phyloP scores from a whole-genome alignment of 2,113 vertebrate genomes.

The Centropus bengalensis region DNA sequence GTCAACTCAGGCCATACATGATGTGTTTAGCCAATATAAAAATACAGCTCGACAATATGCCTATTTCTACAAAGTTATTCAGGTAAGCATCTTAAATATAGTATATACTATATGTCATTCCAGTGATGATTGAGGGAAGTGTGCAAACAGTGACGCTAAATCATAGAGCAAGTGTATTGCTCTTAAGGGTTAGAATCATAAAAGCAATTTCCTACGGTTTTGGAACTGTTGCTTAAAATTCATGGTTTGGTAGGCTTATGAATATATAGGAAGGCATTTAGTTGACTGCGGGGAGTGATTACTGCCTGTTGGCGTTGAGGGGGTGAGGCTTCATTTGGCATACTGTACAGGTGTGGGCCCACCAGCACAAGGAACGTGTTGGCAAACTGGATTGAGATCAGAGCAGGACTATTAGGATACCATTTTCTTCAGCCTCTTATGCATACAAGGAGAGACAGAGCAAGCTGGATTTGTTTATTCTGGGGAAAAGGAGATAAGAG shows the following conservation, averaged over 20 bases:
- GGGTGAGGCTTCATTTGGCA: background rate
- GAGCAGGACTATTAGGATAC: background rate
- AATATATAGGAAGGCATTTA: background rate
- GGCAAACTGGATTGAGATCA: background rate
- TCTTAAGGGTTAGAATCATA: background rate
- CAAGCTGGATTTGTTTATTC: background rate
- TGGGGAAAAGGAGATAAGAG: background rate
- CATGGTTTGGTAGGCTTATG: background rate
- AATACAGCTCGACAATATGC: constrained; percentile 97
- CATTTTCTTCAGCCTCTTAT: background rate
- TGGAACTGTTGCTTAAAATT: background rate
- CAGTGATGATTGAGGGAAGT: background rate
- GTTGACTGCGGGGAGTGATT: background rate
- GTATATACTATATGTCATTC: background rate
- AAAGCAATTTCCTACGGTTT: background rate
- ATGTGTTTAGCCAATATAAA: constrained; percentile 96
- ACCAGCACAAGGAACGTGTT: background rate
- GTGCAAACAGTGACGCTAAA: background rate
- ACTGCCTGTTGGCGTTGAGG: background rate
- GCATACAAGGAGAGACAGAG: background rate
- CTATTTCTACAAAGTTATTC: constrained; percentile 97
- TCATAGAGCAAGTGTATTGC: background rate
- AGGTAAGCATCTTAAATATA: constrained; percentile 78
- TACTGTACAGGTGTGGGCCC: background rate
- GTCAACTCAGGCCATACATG: constrained; percentile 93